Evolutionary conservation across 1,140 invertebrate genomes (phyloP), one percentile per base, ranked within the genome.

Genomic region (Lamellibrachia luymesi): DNA sequence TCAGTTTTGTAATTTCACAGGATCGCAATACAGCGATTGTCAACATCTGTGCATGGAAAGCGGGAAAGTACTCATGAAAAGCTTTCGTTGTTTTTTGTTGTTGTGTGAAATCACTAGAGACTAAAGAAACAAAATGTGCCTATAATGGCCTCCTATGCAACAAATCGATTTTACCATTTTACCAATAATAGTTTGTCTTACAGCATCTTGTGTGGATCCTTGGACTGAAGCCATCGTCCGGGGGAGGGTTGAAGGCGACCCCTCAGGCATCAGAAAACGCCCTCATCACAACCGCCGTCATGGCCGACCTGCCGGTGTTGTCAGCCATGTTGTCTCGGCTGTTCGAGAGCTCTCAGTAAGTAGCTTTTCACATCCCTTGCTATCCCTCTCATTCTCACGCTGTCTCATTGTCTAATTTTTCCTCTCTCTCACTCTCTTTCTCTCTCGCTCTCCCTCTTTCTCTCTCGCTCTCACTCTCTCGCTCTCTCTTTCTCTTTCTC

Each of bases 151-250:
- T 38, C 38, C 38, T 38, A 1, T 38, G 38, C 38, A 38, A 38
- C 38, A 38, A 38, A 38, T 38, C 38, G 38, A 38, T 38, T 38
- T 38, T 1, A 38, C 38, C 38, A 38, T 38, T 80, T 4, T 80
- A 80, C 2, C 1, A 17, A 22, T 80, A 4, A 4, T 80, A 10
- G 0, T 4, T 80, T 10, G 91, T 94, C 92, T 95, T 96, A 8
- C 96, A 99, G 97, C 99, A 99, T 97, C 97, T 99, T 93, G 98
- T 99, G 0, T 99, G 99, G 99, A 99, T 99, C 95, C 96, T 99
- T n/a, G 99, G 98, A 0, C 96, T 99, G 90, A 99, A 99, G 94
- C 97, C 98, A 2, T 98, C 98, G 0, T 98, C 98, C 1, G 98
- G 98, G 22, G 98, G 98, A 25, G 98, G 98, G 95, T 97, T 99